Base-by-base conservation (phyloP, 2,797 vertebrate species). In the Luscinia luscinia region DNA sequence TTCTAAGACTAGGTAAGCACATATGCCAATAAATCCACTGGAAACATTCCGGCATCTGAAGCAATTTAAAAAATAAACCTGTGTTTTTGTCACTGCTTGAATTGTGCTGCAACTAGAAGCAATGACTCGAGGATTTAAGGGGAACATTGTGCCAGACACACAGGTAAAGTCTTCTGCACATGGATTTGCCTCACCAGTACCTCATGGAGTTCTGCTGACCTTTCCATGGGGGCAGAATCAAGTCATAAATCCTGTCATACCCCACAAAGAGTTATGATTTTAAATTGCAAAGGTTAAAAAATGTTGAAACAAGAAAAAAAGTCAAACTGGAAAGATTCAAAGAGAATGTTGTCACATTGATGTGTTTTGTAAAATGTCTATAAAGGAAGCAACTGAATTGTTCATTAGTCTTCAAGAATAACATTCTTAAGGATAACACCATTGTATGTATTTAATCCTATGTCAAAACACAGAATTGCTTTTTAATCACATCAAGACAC, bases 1-100 rank as follows among this genome's bases (percentile, higher is more conserved):
- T 96, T 80, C 62, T 32, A 62, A 91, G 87, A 82, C 21, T 21
- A 96, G 66, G 77, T 55, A 68, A 54, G 77, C 38, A 95, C 94
- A 77, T 57, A 91, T 5, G 16, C 58, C 95, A 90, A 94, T 94
- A 95, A 97, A 97, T 74, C 87, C 49, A 32, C 89, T 57, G 32
- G 83, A 82, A 94, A 95, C 76, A 85, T 95, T 38, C 82, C 52
- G 43, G 83, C 84, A 70, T 52, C 70, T 70, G 34, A 82, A 58
- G 46, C 38, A 73, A 55, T 82, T 90, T 43, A 26, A 21, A 80
- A 96, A 94, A 85, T 41, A 96, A 95, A 63, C 83, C 84, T 73
- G 45, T 68, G 79, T 64, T 92, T 93, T 93, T 92, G 90, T 58
- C 82, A 62, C 61, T 81, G 52, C 77, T 86, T 52, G 8, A 70